phyloP scores from a whole-genome alignment of 2,888 invertebrate species.

The Zeuzera pyrina region DNA sequence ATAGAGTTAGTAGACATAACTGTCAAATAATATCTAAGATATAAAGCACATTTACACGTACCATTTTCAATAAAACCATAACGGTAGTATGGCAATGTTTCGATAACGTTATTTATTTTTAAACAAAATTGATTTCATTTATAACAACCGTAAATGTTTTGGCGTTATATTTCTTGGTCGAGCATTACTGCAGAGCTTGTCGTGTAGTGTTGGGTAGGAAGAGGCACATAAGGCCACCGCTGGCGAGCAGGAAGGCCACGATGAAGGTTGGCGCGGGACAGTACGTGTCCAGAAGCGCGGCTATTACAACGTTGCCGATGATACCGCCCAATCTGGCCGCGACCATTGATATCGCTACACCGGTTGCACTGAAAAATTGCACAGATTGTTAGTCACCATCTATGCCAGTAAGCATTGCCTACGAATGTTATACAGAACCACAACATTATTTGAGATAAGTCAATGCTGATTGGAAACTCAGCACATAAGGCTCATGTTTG shows the following conservation, averaged over 20 bases:
- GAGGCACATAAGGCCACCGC: conserved; percentile 90
- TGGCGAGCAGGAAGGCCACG: conserved; percentile 86
- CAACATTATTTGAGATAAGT: too few relatives aligned
- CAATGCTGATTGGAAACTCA: too few relatives aligned
- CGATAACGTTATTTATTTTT: too few relatives aligned
- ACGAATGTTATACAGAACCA: too few relatives aligned
- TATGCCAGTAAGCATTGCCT: too few relatives aligned
- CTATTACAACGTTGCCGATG: conserved; percentile 89
- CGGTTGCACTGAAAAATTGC: conserved; percentile 80
- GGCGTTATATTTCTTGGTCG: not conserved
- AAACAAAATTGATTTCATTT: too few relatives aligned
- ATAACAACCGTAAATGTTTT: not conserved
- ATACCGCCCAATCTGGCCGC: conserved; percentile 93
- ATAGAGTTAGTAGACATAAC: too few relatives aligned
- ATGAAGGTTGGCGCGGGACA: conserved; percentile 95
- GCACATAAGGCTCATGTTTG: too few relatives aligned
- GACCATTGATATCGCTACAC: conserved; percentile 92
- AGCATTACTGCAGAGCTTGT: conserved; percentile 75
- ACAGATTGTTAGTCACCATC: not conserved
- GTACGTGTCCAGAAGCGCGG: conserved; percentile 87
- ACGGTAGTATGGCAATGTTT: too few relatives aligned
- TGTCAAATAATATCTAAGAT: too few relatives aligned
- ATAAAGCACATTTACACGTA: too few relatives aligned
- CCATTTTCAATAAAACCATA: too few relatives aligned
- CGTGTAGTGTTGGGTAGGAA: conserved; percentile 92